Evolutionary conservation across 2,888 invertebrate genomes (phyloP).

Genomic region (Drosophila neotestacea): DNA sequence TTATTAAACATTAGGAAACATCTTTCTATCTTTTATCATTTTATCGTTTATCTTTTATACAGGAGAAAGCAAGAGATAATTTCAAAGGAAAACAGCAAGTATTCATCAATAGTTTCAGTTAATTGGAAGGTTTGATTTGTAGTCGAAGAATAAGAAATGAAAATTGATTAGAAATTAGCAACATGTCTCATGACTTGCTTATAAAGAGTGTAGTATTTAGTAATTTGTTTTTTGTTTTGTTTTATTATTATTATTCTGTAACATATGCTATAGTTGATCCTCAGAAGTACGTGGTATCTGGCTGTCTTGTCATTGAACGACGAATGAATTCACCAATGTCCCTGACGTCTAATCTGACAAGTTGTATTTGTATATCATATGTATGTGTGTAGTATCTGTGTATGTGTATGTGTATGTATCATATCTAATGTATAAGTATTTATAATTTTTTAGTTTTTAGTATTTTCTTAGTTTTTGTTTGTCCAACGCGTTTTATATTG

Average conservation of each 20-base stretch:
- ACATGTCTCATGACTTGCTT: slow-evolving; percentile 26
- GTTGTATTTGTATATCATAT: slow-evolving; percentile 13
- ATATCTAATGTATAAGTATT: slow-evolving; percentile 38
- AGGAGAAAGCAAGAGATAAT: slow-evolving; percentile 55
- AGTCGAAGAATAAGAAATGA: slow-evolving; percentile 25
- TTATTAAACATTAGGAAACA: slow-evolving; percentile 73
- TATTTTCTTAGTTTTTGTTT: slow-evolving; percentile 38
- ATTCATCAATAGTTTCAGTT: slow-evolving; percentile 19
- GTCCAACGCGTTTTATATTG: slow-evolving; percentile 50
- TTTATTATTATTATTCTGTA: background rate
- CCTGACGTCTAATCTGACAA: slow-evolving; percentile 3
- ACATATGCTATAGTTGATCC: slow-evolving; percentile 5
- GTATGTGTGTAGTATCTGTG: slow-evolving; percentile 24
- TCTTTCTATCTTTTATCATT: slow-evolving; percentile 27
- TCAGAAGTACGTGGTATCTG: slow-evolving; percentile 7
- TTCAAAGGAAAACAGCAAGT: slow-evolving; percentile 30
- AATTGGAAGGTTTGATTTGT: slow-evolving; percentile 58
- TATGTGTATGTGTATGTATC: slow-evolving; percentile 46
- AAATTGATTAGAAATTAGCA: slow-evolving; percentile 30
- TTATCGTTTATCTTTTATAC: slow-evolving; percentile 17
- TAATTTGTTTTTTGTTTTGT: too few relatives aligned
- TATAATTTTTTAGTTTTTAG: slow-evolving; percentile 8
- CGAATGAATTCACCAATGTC: background rate
- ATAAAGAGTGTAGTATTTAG: slow-evolving; percentile 9
- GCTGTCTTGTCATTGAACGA: background rate